A percentile compares a stretch with the other conserved stretches of the same genome.
phyloP scores from a whole-genome alignment of 2,113 vertebrate genomes.

The Nyctereutes procyonoides region DNA sequence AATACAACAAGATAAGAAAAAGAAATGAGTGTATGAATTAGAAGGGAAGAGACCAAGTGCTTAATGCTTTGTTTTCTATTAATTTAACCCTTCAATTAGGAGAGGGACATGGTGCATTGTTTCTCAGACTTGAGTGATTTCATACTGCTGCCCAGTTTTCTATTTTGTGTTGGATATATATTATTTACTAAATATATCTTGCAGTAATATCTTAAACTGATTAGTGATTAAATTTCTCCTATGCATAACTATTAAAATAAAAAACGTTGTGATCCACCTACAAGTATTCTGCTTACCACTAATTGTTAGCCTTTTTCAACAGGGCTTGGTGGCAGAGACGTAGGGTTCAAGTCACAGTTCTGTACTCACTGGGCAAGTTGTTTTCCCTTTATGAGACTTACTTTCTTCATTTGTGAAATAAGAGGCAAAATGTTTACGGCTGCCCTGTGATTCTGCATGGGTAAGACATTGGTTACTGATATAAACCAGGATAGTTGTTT shows the following conservation, averaged over 20 bases:
- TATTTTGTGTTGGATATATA: background rate
- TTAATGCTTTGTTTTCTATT: background rate
- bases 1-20: slow-evolving; percentile 43
- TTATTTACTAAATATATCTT: background rate
- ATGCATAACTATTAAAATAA: background rate
- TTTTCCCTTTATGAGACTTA: slow-evolving; percentile 24
- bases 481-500: background rate
- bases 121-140: background rate
- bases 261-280: background rate
- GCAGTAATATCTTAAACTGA: background rate
- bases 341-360: background rate
- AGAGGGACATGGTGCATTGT: background rate
- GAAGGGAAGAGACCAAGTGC: background rate
- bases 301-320: background rate
- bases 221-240: background rate
- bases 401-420: slow-evolving; percentile 32
- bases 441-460: background rate
- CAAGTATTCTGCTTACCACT: background rate
- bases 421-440: background rate
- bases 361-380: background rate
- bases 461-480: background rate
- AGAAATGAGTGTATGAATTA: background rate
- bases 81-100: background rate
- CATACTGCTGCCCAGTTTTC: background rate
- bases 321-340: background rate